phyloP scores from a whole-genome alignment of 2,888 invertebrate genomes.

The Ceraclea dissimilis region DNA sequence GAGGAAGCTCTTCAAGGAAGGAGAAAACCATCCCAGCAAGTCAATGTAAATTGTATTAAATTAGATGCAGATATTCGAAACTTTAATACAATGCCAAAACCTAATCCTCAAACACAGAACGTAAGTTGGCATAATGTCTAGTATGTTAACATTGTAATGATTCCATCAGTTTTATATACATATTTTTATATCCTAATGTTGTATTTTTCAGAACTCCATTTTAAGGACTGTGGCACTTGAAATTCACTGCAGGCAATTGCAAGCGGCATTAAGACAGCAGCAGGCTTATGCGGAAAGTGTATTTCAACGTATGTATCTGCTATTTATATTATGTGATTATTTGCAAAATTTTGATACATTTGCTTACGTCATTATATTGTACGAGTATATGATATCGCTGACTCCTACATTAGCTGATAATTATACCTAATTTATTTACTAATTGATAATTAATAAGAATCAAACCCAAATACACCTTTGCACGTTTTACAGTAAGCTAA shows the following conservation, averaged over 20 bases:
- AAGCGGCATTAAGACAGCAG: slow-evolving; percentile 54
- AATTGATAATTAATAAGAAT: no score
- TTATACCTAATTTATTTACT: no score
- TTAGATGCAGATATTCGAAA: slow-evolving; percentile 15
- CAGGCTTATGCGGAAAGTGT: slow-evolving; percentile 56
- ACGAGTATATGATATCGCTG: no score
- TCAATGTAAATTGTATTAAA: slow-evolving; percentile 11
- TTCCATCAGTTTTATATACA: neutral
- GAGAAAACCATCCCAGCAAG: slow-evolving; percentile 10
- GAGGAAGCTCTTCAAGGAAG: slow-evolving; percentile 25
- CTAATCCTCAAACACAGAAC: slow-evolving; percentile 13
- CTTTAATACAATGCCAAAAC: slow-evolving; percentile 8
- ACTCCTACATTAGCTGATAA: no score
- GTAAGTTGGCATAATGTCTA: no score
- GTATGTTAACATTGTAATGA: no score
- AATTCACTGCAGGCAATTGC: slow-evolving; percentile 54
- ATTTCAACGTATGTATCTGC: slow-evolving; percentile 55
- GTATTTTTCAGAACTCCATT: slow-evolving; percentile 27
- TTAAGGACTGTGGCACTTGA: slow-evolving; percentile 40
- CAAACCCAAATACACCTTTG: no score
- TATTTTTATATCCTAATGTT: slow-evolving; percentile 1
- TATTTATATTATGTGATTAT: neutral
- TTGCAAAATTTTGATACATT: no score
- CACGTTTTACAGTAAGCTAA: no score
- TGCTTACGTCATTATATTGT: no score